phyloP scores from a whole-genome alignment of 2,113 vertebrate species.

The Halcyon malimbica region DNA sequence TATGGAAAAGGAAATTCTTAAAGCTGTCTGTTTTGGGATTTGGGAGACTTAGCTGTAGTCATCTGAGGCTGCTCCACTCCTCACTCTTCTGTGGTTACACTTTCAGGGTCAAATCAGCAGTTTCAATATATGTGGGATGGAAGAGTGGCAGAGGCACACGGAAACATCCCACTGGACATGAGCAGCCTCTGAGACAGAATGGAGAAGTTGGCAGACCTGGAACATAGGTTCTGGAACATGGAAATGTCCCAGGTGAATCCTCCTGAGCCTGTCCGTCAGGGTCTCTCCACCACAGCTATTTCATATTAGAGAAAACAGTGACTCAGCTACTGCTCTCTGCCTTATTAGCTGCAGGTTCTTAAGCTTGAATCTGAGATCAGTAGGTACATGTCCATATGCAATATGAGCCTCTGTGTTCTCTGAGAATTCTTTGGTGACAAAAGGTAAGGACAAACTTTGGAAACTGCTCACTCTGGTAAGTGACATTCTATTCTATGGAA shows the following conservation, averaged over 20 bases:
- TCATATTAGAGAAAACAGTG: neutral
- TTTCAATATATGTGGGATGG: neutral
- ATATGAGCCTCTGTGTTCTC: neutral
- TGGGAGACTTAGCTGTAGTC: neutral
- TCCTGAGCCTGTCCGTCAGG: neutral
- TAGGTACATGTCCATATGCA: neutral
- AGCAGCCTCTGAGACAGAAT: neutral
- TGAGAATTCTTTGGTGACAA: neutral
- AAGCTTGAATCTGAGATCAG: neutral
- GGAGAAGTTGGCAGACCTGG: neutral
- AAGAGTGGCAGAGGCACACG: neutral
- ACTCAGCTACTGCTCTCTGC: neutral
- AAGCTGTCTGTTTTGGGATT: neutral
- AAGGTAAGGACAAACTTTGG: neutral
- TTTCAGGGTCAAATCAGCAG: neutral
- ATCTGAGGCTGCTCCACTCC: neutral
- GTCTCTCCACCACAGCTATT: neutral
- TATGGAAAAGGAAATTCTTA: neutral
- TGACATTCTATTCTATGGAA: neutral
- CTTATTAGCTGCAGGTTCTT: neutral
- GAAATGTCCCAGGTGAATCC: neutral
- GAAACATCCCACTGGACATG: neutral
- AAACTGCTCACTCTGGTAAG: neutral
- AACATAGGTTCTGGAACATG: too few relatives aligned
- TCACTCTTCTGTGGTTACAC: neutral